These are phyloP conservation scores for Drosophila algonquin DNA, from an alignment of 2,888 invertebrate species.

Conservation along the genomic window DNA sequence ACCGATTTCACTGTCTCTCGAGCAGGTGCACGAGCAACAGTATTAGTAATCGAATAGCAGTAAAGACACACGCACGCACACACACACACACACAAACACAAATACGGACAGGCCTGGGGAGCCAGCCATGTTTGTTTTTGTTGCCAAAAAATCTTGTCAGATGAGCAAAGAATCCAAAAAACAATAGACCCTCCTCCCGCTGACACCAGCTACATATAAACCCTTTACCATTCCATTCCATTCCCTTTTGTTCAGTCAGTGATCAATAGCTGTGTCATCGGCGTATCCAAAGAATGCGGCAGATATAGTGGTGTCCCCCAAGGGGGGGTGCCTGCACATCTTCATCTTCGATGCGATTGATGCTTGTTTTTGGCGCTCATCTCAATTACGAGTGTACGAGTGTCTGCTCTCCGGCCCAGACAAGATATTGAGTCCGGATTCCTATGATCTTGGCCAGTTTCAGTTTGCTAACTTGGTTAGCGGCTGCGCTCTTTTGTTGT, in stretches of 20 bases:
- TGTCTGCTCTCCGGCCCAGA: constrained; percentile 1
- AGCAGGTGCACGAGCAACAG: background rate
- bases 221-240: too few relatives aligned
- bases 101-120: constrained; percentile 2
- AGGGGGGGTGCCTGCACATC: constrained; percentile 26
- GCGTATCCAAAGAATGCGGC: constrained; percentile 30
- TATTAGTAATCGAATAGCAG: background rate
- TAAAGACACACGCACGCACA: background rate
- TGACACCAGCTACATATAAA: too few relatives aligned
- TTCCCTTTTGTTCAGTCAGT: constrained; percentile 19
- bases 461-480: constrained; percentile 26
- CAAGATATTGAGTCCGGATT: constrained; percentile 21
- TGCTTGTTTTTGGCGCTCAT: background rate
- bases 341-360: constrained; percentile 24
- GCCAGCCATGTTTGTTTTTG: background rate
- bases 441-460: constrained; percentile 38
- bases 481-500: background rate
- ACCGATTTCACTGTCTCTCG: constrained; percentile 8
- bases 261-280: background rate
- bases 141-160: constrained; percentile 10
- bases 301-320: constrained; percentile 8
- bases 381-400: constrained; percentile 1
- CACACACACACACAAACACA: background rate
- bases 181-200: constrained; percentile 33
- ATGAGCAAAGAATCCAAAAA: constrained; percentile 16